phyloP scores from a whole-genome alignment of 2,113 vertebrate genomes.

The Onychorhynchus coronatus region DNA sequence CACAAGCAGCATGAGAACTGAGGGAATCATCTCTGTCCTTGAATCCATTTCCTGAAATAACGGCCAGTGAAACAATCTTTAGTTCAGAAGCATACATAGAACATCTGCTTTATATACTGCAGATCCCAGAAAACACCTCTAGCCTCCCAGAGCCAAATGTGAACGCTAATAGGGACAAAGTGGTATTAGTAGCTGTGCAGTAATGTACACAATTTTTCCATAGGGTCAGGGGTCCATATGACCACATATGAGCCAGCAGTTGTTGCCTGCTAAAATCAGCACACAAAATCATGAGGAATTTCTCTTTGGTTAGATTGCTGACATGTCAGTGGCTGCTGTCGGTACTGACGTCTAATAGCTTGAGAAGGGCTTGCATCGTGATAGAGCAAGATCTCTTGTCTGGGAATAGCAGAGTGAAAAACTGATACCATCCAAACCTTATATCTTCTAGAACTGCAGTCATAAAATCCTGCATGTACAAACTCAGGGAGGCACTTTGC shows the following conservation, averaged over 20 bases:
- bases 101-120: not conserved
- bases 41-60: not conserved
- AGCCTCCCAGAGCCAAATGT: not conserved
- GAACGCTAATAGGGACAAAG: not conserved
- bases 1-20: not conserved
- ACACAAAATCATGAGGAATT: not conserved
- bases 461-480: not conserved
- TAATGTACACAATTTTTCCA: not conserved
- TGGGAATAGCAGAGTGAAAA: not conserved
- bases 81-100: not conserved
- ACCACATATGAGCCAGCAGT: not conserved
- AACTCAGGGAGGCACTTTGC: accelerated
- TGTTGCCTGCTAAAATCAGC: not conserved
- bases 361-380: accelerated
- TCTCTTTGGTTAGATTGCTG: not conserved
- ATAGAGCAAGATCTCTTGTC: not conserved
- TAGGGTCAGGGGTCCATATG: not conserved
- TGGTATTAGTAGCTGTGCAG: not conserved
- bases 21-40: not conserved
- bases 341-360: not conserved
- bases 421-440: not conserved
- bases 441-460: not conserved
- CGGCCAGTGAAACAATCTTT: not conserved
- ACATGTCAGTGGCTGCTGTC: not conserved
- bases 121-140: not conserved